Base-by-base conservation (phyloP, 2,113 vertebrate genomes). In the Zingel zingel region DNA sequence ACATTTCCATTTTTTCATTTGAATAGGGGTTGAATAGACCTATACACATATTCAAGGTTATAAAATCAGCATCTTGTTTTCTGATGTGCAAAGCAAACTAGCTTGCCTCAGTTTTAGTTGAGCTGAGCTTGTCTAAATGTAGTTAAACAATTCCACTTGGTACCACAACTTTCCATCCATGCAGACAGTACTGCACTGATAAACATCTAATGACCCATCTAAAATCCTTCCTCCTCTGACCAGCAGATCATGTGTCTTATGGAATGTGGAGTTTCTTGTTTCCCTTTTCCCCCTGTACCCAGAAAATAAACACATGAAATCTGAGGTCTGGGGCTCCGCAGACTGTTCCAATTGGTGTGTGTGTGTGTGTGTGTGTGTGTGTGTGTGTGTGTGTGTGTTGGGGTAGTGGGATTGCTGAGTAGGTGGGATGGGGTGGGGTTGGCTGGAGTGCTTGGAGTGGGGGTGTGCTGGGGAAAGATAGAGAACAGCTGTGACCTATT, bases 401-500 rank as follows among this genome's bases (percentile, higher is more conserved):
- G 74, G 13, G 71, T 62, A 61, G 33, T 65, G 10, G 65, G 47
- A 21, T 53, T 71, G 73, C 33, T 78, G 77, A 62, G 48, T 66
- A 59, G 61, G 61, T 79, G 53, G 83, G 75, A 45, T 53, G 64
- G 53, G 47, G 39, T 76, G 23, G 8, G 56, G 50, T 79, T 89
- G 85, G 86, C 76, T 79, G 70, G 39, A 67, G 70, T 43, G 62
- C 70, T 90, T 70, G 65, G 61, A 77, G 61, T 36, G 21, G 39
- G 70, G 74, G 65, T 66, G 30, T 15, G 8, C 53, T 66, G 36
- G 47, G 58, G 66, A 88, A 78, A 89, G 83, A 92, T 90, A 53
- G 79, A 90, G 85, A 91, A 88, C 92, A 93, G 92, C 91, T 93
- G 92, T 93, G 92, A 90, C 92, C 92, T 89, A 93, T 84, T 91